Evolutionary conservation across 2,113 vertebrate species (phyloP).

Genomic region (Hemicordylus capensis): DNA sequence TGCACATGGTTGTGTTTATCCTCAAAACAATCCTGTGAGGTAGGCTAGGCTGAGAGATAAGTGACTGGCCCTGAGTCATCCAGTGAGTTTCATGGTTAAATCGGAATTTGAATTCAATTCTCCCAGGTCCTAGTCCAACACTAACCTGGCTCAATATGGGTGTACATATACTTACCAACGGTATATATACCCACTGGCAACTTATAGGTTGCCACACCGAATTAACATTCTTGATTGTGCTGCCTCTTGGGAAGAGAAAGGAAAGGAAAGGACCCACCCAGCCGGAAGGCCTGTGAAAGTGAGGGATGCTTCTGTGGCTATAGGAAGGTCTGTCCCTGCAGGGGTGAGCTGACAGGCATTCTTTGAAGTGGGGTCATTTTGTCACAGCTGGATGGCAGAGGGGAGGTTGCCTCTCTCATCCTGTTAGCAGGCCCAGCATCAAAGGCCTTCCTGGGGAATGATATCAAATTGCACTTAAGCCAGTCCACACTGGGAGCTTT

Average conservation of each 20-base stretch:
- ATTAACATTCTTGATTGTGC: slow-evolving; percentile 8
- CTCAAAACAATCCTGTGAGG: too few species aligned
- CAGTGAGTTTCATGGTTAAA: too few species aligned
- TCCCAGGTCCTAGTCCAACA: too few species aligned
- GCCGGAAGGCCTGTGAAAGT: slow-evolving; percentile 32
- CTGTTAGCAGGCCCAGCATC: not conserved
- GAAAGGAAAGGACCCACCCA: not conserved
- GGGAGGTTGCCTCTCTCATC: not conserved
- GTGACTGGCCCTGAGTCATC: too few species aligned
- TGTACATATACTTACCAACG: too few species aligned
- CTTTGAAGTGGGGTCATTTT: slow-evolving; percentile 40
- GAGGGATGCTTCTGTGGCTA: not conserved
- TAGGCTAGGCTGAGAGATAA: too few species aligned
- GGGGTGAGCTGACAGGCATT: not conserved
- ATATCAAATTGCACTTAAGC: not conserved
- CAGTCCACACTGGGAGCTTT: not conserved
- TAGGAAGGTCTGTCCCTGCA: rapidly evolving
- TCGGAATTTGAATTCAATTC: too few species aligned
- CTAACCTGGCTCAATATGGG: too few species aligned
- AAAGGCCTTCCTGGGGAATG: slow-evolving; percentile 21
- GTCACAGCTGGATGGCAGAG: slow-evolving; percentile 22
- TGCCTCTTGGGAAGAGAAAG: rapidly evolving
- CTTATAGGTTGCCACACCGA: too few species aligned
- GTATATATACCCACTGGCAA: too few species aligned
- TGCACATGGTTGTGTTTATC: too few species aligned